Evolutionary conservation across 1,140 invertebrate species (phyloP).

Genomic region (Scaptomyza montana): DNA sequence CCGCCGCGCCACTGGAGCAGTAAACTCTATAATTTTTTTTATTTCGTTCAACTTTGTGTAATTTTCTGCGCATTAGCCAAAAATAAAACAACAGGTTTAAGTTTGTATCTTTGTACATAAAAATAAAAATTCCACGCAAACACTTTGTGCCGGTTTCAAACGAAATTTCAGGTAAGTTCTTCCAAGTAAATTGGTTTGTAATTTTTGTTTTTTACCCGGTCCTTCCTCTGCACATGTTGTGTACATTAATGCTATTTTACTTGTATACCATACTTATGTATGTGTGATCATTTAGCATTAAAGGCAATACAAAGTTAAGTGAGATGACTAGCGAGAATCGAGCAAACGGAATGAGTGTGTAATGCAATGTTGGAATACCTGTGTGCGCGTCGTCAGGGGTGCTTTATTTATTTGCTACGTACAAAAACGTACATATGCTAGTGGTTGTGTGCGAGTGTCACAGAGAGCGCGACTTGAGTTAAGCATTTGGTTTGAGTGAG

Average conservation of each 20-base stretch:
- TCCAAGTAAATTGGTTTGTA: conserved; percentile 32
- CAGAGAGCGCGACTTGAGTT: conserved; percentile 40
- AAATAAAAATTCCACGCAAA: conserved; percentile 47
- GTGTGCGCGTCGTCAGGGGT: conserved; percentile 40
- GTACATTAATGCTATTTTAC: not conserved
- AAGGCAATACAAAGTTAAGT: conserved; percentile 37
- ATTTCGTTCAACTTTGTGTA: conserved; percentile 45
- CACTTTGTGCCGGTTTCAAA: conserved; percentile 45
- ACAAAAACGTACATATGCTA: not conserved
- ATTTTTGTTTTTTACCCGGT: not conserved
- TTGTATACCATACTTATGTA: not conserved
- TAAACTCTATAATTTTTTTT: conserved; percentile 55
- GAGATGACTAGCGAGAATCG: conserved; percentile 27
- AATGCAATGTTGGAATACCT: conserved; percentile 70
- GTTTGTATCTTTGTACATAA: conserved; percentile 44
- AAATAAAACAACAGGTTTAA: conserved; percentile 38
- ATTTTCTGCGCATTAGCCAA: conserved; percentile 43
- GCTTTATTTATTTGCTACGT: not conserved
- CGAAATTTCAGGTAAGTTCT: conserved; percentile 43
- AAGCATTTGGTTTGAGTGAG: conserved; percentile 58
- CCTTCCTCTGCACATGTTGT: conserved; percentile 1
- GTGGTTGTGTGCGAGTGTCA: not conserved
- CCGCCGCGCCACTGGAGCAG: conserved; percentile 48
- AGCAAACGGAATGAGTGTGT: conserved; percentile 42
- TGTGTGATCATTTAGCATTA: conserved; percentile 40